These are phyloP conservation scores for Sebastes minor DNA, from an alignment of 2,797 vertebrate genomes.

Conservation along the genomic window DNA sequence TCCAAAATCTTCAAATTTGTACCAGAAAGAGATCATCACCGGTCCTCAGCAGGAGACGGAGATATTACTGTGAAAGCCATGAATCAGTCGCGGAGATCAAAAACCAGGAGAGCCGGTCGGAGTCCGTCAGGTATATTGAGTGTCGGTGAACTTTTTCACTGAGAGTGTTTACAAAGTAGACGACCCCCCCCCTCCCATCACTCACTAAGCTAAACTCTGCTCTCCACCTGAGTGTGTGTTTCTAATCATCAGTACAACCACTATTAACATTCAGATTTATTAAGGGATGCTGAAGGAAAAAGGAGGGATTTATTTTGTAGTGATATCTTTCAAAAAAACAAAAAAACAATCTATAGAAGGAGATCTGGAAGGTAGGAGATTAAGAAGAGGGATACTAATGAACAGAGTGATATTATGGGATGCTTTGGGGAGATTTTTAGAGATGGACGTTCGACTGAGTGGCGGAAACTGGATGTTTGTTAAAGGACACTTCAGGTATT, in stretches of 20 bases:
- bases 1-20: constrained; percentile 33
- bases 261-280: constrained; percentile 44
- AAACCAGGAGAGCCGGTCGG: constrained; percentile 33
- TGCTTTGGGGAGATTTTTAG: constrained; percentile 31
- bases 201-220: constrained; percentile 26
- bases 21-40: constrained; percentile 14
- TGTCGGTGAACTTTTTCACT: constrained; percentile 44
- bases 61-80: constrained; percentile 61
- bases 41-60: not conserved
- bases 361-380: constrained; percentile 19
- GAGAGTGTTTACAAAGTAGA: constrained; percentile 74
- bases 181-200: not conserved
- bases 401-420: constrained; percentile 34
- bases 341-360: constrained; percentile 20
- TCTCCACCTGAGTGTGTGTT: constrained; percentile 9
- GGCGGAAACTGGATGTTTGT: not conserved
- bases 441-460: not conserved
- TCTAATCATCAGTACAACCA: constrained; percentile 41
- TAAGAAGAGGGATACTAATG: constrained; percentile 4
- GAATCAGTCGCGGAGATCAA: constrained; percentile 38
- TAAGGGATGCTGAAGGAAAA: constrained; percentile 70
- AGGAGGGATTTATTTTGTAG: constrained; percentile 63
- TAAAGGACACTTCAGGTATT: not conserved
- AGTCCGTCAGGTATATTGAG: constrained; percentile 41
- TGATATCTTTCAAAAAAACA: constrained; percentile 32